Evolutionary conservation across 2,888 invertebrate genomes (phyloP).

Genomic region (Spialia ferax): DNA sequence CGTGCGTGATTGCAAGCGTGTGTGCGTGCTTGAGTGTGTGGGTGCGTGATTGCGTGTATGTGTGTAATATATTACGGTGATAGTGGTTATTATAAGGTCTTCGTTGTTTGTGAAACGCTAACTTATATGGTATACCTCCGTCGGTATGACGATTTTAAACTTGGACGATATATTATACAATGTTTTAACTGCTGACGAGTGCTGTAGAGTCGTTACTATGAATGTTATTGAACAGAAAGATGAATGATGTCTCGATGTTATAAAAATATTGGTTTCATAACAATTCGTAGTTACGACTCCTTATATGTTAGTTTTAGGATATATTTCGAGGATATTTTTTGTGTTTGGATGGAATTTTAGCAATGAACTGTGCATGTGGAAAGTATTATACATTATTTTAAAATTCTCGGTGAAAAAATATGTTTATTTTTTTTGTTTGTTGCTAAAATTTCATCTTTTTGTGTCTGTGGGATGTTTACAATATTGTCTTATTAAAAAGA

Average conservation of each 20-base stretch:
- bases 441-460: neutral
- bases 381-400: neutral
- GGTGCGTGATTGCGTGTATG: too few relatives aligned
- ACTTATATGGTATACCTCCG: slow-evolving; percentile 1
- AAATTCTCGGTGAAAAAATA: neutral
- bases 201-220: neutral
- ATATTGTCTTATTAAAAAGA: neutral
- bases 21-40: too few relatives aligned
- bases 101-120: too few relatives aligned
- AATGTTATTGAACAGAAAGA: neutral
- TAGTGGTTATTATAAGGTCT: too few relatives aligned
- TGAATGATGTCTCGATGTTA: neutral
- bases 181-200: neutral
- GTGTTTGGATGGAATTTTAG: neutral
- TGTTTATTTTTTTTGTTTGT: neutral
- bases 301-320: neutral
- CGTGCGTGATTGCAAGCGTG: too few relatives aligned
- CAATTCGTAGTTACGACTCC: neutral
- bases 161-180: neutral
- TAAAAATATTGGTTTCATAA: neutral
- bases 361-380: neutral
- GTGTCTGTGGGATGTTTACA: neutral
- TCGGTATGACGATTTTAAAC: neutral
- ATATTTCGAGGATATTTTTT: neutral
- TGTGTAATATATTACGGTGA: too few relatives aligned